Evolutionary conservation across 1,140 invertebrate species (phyloP).

Genomic region (Maconellicoccus hirsutus): DNA sequence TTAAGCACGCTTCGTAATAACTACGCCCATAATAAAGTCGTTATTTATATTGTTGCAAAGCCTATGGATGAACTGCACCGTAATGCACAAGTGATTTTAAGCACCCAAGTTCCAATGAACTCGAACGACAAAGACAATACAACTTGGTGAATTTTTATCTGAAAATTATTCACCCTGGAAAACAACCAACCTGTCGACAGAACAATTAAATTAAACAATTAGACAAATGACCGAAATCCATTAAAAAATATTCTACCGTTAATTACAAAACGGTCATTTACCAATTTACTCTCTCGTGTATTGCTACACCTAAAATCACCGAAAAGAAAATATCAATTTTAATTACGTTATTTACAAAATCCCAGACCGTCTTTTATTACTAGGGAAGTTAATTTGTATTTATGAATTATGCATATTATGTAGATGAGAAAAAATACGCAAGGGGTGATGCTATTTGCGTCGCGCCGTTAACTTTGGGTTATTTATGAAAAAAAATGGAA

Average conservation of each 20-base stretch:
- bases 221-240: neutral
- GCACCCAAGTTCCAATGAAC: neutral
- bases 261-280: neutral
- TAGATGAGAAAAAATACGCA: neutral
- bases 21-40: neutral
- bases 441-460: constrained; percentile 7
- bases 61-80: neutral
- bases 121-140: neutral
- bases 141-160: neutral
- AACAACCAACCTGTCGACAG: neutral
- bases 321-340: constrained; percentile 2
- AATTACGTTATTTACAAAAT: constrained; percentile 10
- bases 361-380: neutral
- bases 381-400: neutral
- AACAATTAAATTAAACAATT: neutral
- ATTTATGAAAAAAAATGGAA: neutral
- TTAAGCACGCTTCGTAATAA: constrained; percentile 8
- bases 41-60: constrained; percentile 5
- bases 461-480: constrained; percentile 1
- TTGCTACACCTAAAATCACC: neutral
- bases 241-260: neutral
- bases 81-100: neutral
- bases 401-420: constrained; percentile 6
- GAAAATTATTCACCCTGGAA: neutral
- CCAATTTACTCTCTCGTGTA: neutral